Evolutionary conservation across 2,113 vertebrate genomes (phyloP).

Genomic region (Rutilus rutilus): DNA sequence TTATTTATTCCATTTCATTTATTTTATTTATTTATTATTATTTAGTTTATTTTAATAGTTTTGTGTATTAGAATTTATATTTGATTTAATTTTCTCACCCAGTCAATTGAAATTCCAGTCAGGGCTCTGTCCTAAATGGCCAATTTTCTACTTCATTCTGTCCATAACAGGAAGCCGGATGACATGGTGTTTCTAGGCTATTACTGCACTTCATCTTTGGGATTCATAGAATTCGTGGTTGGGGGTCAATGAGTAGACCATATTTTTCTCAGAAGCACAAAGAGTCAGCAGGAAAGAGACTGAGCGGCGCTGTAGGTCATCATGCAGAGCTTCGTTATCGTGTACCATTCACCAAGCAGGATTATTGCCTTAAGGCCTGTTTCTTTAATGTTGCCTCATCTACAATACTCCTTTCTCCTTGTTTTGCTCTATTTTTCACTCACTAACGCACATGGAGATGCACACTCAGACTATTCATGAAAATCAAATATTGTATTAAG

Average conservation of each 20-base stretch:
- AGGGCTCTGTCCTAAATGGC: constrained; percentile 28
- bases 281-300: constrained; percentile 1
- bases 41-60: not conserved
- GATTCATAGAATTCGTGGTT: constrained; percentile 34
- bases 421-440: constrained; percentile 30
- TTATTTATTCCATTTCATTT: not conserved
- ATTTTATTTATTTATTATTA: not conserved
- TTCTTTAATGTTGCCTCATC: constrained; percentile 33
- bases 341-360: constrained; percentile 28
- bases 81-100: constrained; percentile 5
- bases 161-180: constrained; percentile 22
- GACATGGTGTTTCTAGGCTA: constrained; percentile 4
- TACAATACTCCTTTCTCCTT: not conserved
- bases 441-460: not conserved
- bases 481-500: not conserved
- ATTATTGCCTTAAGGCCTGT: constrained; percentile 17
- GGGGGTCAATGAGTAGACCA: constrained; percentile 12
- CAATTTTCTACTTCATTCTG: constrained; percentile 53
- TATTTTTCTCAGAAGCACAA: constrained; percentile 2
- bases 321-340: constrained; percentile 7
- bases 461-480: not conserved
- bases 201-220: constrained; percentile 33
- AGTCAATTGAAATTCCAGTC: constrained; percentile 41
- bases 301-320: constrained; percentile 5
- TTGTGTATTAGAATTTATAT: not conserved